Base-by-base conservation (phyloP, 2,888 invertebrate genomes). In the Venusia cambrica region DNA sequence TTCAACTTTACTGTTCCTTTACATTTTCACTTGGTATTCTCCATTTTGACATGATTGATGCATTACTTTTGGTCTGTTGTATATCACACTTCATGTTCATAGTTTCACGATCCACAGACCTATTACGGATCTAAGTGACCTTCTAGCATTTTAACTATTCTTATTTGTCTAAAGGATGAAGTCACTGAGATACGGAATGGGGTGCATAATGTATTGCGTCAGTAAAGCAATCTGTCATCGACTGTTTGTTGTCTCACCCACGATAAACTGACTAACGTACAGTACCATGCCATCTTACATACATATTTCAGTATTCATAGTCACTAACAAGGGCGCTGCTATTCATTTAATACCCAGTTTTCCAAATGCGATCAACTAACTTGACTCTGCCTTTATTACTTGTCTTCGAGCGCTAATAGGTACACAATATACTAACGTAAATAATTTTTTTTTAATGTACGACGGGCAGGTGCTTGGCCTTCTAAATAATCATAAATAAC, bases 321-420 rank as follows among this genome's bases (percentile, higher is more conserved):
- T 38, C 38, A 83, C 84, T 84, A 84, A 84, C 80, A 66, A 69
- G 72, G 80, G 73, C 75, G 68, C 73, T 73, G 61, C n/a, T n/a
- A n/a, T 53, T 56, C 57, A 64, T 37, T 20, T 64, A 69, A 67
- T 60, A 56, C 51, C 28, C 38, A 24, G 48, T 54, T 40, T 57
- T 55, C 59, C 56, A 62, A 66, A 52, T 62, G 70, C 75, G 65
- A 68, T 62, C 58, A n/a, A 78, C 77, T 83, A 83, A 83, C 77
- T 64, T 55, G 39, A 58, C 49, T 51, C 52, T 58, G 48, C 60
- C 65, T 71, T 74, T 76, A 69, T 75, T 80, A 78, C 80, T 76
- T 72, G 71, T 76, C 71, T 76, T 76, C 69, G 59, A 67, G 68
- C 67, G 69, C 64, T 42, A 21, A 28, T 24, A 20, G 7, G 6